These are phyloP conservation scores for Acanthosepion pharaonis DNA, from an alignment of 2,888 invertebrate species.

Conservation along the genomic window DNA sequence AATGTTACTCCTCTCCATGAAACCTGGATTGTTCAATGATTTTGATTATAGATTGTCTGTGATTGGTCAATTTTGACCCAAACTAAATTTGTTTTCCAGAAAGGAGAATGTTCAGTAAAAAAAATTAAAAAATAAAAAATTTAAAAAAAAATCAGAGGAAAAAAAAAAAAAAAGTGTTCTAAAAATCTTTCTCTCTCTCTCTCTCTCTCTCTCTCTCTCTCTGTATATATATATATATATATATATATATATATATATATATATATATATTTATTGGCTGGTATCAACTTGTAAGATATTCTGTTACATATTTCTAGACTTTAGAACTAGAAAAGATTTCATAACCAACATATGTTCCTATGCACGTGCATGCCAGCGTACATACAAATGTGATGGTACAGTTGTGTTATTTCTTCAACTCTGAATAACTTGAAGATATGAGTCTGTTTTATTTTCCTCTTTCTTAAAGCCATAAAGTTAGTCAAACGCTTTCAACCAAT, in stretches of 20 bases:
- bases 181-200: neutral
- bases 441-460: conserved; percentile 9
- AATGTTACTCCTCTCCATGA: conserved; percentile 10
- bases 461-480: conserved; percentile 23
- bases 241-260: neutral
- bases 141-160: neutral
- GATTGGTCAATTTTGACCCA: conserved; percentile 4
- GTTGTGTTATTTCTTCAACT: conserved; percentile 22
- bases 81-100: conserved; percentile 33
- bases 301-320: conserved; percentile 33
- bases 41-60: conserved; percentile 33
- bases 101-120: conserved; percentile 9
- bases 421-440: conserved; percentile 6
- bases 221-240: neutral
- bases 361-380: conserved; percentile 33
- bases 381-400: conserved; percentile 33
- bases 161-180: neutral
- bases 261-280: neutral
- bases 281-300: conserved; percentile 33
- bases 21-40: conserved; percentile 21
- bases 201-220: neutral
- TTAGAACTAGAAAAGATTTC: conserved; percentile 33
- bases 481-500: conserved; percentile 14
- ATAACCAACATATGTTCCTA: neutral
- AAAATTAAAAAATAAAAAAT: neutral